phyloP scores from a whole-genome alignment of 2,888 invertebrate genomes.

The Callimorpha dominula region DNA sequence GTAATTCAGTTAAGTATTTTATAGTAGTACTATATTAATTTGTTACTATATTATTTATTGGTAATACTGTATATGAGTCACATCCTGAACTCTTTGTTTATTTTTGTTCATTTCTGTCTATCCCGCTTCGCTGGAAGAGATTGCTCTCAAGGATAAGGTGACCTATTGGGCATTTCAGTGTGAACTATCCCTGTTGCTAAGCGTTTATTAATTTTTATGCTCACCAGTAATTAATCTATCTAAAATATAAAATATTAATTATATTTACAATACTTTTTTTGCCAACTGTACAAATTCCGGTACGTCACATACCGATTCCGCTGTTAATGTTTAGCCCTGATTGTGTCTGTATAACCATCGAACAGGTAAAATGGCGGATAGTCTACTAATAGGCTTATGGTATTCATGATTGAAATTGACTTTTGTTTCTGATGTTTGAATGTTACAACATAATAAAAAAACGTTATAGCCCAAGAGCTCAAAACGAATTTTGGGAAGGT shows the following conservation, averaged over 20 bases:
- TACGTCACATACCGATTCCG: constrained; percentile 44
- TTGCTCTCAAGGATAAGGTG: not conserved
- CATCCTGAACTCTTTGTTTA: too few relatives aligned
- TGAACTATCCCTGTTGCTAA: not conserved
- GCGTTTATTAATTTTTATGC: not conserved
- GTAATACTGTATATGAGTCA: not conserved
- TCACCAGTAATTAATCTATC: not conserved
- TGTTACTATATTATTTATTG: not conserved
- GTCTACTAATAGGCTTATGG: not conserved
- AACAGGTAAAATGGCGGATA: not conserved
- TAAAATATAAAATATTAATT: not conserved
- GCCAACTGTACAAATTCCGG: constrained; percentile 33
- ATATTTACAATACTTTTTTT: constrained; percentile 12
- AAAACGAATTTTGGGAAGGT: too few relatives aligned
- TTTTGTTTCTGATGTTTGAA: not conserved
- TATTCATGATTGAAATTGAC: constrained; percentile 1
- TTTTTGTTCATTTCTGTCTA: not conserved
- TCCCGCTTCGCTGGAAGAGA: not conserved
- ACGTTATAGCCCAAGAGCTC: too few relatives aligned
- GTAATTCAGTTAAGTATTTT: not conserved
- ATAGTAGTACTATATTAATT: too few relatives aligned
- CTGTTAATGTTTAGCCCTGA: constrained; percentile 40
- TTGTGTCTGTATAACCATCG: constrained; percentile 19
- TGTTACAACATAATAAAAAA: too few relatives aligned
- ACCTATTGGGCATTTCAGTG: not conserved